Conservation (phyloP, 2,888 invertebrate species). For the Trypoxylon attenuatum region DNA sequence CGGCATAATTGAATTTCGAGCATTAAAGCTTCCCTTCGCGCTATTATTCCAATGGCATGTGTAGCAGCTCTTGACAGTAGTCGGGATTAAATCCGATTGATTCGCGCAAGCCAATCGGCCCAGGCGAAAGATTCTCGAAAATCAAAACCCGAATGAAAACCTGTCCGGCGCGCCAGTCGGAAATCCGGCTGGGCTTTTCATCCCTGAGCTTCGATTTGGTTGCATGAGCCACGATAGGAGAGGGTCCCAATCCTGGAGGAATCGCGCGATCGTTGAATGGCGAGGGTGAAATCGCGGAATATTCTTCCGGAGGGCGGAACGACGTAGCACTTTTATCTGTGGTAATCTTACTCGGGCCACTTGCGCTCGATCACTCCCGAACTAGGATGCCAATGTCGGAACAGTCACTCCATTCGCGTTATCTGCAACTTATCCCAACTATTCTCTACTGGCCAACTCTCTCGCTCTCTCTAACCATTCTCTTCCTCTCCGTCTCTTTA, state of each 20-base stretch:
- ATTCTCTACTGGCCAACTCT: constrained; percentile 14
- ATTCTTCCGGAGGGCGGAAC: constrained; percentile 7
- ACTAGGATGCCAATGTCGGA: background rate
- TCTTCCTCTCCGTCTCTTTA: constrained; percentile 4
- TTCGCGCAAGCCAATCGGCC: too few species aligned
- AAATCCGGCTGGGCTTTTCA: background rate
- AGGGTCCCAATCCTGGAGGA: background rate
- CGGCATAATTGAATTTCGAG: too few species aligned
- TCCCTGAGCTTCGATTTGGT: background rate
- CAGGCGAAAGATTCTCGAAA: too few species aligned
- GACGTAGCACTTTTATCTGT: constrained; percentile 38
- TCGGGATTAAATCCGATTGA: too few species aligned
- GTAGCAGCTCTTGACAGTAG: too few species aligned
- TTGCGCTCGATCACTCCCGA: constrained; percentile 36
- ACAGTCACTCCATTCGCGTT: constrained; percentile 15
- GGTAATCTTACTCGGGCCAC: constrained; percentile 29
- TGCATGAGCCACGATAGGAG: background rate
- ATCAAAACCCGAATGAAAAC: too few species aligned
- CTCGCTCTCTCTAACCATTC: background rate
- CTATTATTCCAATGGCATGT: too few species aligned
- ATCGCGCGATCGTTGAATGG: background rate
- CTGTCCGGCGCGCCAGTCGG: too few species aligned
- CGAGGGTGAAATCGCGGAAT: constrained; percentile 6
- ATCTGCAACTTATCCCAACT: constrained; percentile 40
- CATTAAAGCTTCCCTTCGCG: too few species aligned